Evolutionary conservation across 1,140 invertebrate genomes (phyloP).

Genomic region (Nasonia longicornis): DNA sequence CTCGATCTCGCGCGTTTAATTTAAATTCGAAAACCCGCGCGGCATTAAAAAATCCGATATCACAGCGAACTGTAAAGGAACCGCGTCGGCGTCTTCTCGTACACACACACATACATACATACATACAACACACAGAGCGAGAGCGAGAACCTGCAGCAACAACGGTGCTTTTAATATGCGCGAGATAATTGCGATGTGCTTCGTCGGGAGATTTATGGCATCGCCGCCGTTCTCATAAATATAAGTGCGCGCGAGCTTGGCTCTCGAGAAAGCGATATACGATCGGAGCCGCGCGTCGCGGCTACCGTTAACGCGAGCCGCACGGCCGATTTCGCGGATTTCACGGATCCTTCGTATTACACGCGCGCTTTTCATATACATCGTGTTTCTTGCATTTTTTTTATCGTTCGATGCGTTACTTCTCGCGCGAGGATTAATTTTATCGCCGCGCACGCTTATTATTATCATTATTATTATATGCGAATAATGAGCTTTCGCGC

Average conservation of each 20-base stretch:
- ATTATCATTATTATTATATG: not conserved
- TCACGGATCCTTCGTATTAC: not conserved
- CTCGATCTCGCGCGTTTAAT: not conserved
- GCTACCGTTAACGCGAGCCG: slow-evolving; percentile 54
- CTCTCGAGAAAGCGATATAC: slow-evolving; percentile 40
- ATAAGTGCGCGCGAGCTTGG: slow-evolving; percentile 45
- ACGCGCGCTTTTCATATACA: not conserved
- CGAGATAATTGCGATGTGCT: slow-evolving; percentile 65
- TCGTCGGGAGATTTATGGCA: slow-evolving; percentile 64
- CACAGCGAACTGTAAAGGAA: not conserved
- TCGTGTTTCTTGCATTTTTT: slow-evolving; percentile 1
- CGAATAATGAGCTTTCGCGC: not conserved
- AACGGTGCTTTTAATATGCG: slow-evolving; percentile 64
- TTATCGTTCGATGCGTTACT: slow-evolving; percentile 8
- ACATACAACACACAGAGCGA: not conserved
- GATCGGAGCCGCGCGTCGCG: slow-evolving; percentile 14
- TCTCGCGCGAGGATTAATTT: not conserved
- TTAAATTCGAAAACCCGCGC: not conserved
- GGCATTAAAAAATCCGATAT: not conserved
- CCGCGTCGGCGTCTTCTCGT: too few species aligned
- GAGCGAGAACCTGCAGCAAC: slow-evolving; percentile 41
- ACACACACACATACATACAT: not conserved
- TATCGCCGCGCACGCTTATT: slow-evolving; percentile 7
- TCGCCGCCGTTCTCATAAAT: slow-evolving; percentile 57
- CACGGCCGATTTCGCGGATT: not conserved